Percentiles rank a stretch among this genome's conserved stretches.
Conservation (phyloP, 2,113 vertebrate species). For the Narcine bancroftii region DNA sequence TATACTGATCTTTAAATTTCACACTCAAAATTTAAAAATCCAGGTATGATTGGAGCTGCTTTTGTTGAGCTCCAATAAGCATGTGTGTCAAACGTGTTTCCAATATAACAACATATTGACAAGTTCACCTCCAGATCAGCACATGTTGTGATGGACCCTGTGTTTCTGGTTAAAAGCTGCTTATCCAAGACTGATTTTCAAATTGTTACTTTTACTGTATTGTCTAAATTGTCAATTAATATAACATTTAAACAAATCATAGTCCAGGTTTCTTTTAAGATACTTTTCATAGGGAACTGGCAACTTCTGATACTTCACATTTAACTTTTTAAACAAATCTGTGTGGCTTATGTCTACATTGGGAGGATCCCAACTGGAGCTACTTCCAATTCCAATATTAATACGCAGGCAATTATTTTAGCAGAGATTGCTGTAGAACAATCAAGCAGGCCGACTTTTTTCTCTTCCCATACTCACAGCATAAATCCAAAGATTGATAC, state of each 20-base stretch:
- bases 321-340: not conserved
- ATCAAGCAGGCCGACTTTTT: not conserved
- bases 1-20: not conserved
- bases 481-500: not conserved
- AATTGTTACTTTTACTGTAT: not conserved
- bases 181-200: not conserved
- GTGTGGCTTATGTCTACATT: not conserved
- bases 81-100: not conserved
- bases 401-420: not conserved
- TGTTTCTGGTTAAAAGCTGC: not conserved
- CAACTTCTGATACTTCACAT: not conserved
- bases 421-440: not conserved
- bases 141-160: not conserved
- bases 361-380: not conserved
- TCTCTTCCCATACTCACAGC: not conserved
- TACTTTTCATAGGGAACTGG: no score
- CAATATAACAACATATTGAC: not conserved
- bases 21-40: not conserved
- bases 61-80: not conserved
- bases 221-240: not conserved
- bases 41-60: not conserved
- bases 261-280: not conserved
- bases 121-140: not conserved
- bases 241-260: not conserved
- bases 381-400: not conserved